Conservation (phyloP, 1,140 invertebrate genomes). For the Bombyx mori region ASM3026992v2 NC_085123.1:12107501-12108000, state of each 20-base stretch:
- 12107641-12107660: constrained; percentile 57
- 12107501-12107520: too few relatives aligned
- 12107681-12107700: constrained; percentile 18
- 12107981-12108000: too few relatives aligned
- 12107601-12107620: constrained; percentile 47
- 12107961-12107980: too few relatives aligned
- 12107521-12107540: background rate
- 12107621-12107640: constrained; percentile 33
- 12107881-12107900: constrained; percentile 10
- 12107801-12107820: constrained; percentile 58
- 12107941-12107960: too few relatives aligned
- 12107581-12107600: constrained; percentile 43
- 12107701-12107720: constrained; percentile 32
- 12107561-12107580: constrained; percentile 29
- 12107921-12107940: too few relatives aligned
- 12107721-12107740: constrained; percentile 16
- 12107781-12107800: constrained; percentile 36
- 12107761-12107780: constrained; percentile 24
- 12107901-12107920: too few relatives aligned
- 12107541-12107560: constrained; percentile 10
- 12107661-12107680: constrained; percentile 60
- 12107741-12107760: constrained; percentile 15
- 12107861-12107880: constrained; percentile 44
- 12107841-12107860: constrained; percentile 55
- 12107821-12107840: constrained; percentile 66